A percentile compares a stretch with the other conserved stretches of the same genome.
phyloP scores from a whole-genome alignment of 2,888 invertebrate species.

The Disparrhopalites patrizii region DNA sequence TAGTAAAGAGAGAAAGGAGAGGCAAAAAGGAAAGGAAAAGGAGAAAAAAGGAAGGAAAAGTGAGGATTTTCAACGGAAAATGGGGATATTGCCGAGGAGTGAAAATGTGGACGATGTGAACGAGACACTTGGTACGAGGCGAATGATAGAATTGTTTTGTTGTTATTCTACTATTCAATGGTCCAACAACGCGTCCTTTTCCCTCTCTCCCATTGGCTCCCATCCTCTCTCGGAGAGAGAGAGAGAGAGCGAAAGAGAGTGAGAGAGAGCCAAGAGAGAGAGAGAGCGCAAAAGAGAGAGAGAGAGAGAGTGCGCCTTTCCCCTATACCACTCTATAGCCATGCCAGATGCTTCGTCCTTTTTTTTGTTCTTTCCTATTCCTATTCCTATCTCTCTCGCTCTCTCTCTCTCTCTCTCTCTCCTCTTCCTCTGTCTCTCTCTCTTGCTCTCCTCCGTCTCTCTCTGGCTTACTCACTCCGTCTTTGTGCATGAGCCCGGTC shows the following conservation, averaged over 20 bases:
- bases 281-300: background rate
- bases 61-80: background rate
- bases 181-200: constrained; percentile 15
- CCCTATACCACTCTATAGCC: too few relatives aligned
- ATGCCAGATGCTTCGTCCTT: constrained; percentile 11
- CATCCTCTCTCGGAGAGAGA: background rate
- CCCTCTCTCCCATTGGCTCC: constrained; percentile 5
- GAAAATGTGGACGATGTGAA: background rate
- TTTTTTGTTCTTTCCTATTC: background rate
- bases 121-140: background rate
- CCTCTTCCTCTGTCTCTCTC: background rate
- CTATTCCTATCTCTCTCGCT: background rate
- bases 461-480: background rate
- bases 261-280: background rate
- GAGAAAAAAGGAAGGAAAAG: background rate
- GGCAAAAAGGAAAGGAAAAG: too few relatives aligned
- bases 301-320: background rate
- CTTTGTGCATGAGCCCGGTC: background rate
- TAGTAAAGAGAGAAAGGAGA: background rate
- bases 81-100: background rate
- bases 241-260: background rate
- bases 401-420: background rate
- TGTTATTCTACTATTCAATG: constrained; percentile 17
- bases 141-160: constrained; percentile 15
- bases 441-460: background rate